Conservation (phyloP, 2,888 invertebrate genomes). For the Pseudanteris insignis region DNA sequence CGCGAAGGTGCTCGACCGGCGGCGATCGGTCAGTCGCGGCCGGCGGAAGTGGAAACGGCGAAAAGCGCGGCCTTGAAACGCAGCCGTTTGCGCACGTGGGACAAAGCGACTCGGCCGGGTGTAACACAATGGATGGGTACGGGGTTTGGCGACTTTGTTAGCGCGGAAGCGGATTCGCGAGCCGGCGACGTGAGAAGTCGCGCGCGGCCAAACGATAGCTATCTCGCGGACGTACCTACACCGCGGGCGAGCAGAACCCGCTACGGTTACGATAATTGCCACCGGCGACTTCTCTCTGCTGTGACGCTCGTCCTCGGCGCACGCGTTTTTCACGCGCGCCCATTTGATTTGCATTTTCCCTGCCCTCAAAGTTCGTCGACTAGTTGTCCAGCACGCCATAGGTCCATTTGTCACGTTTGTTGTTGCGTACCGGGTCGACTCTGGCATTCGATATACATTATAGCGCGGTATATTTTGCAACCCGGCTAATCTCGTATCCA, state of each 20-base stretch:
- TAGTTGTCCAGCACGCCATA: not conserved
- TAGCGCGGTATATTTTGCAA: slow-evolving; percentile 8
- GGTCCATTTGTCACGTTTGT: slow-evolving; percentile 41
- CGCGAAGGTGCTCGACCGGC: no score
- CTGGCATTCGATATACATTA: slow-evolving; percentile 37
- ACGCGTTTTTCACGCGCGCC: slow-evolving; percentile 27
- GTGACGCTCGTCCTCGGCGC: slow-evolving; percentile 20
- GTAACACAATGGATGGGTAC: slow-evolving; percentile 49
- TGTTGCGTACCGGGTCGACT: slow-evolving; percentile 30
- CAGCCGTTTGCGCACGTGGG: no score
- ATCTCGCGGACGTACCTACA: slow-evolving; percentile 28
- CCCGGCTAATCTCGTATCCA: not conserved
- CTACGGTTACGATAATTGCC: slow-evolving; percentile 43
- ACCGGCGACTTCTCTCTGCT: slow-evolving; percentile 36
- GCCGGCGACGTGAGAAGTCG: slow-evolving; percentile 21
- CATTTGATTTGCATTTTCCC: slow-evolving; percentile 33
- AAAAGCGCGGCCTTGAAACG: no score
- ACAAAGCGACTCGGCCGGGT: slow-evolving; percentile 47
- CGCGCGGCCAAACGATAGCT: slow-evolving; percentile 29
- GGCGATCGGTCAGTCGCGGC: no score
- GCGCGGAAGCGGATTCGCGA: slow-evolving; percentile 20
- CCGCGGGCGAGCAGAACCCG: slow-evolving; percentile 34
- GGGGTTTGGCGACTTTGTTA: slow-evolving; percentile 38
- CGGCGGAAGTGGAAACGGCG: no score
- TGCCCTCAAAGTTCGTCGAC: slow-evolving; percentile 17